These are phyloP conservation scores for Zaprionus lineosus DNA, from an alignment of 2,888 invertebrate genomes.

Conservation along the genomic window DNA sequence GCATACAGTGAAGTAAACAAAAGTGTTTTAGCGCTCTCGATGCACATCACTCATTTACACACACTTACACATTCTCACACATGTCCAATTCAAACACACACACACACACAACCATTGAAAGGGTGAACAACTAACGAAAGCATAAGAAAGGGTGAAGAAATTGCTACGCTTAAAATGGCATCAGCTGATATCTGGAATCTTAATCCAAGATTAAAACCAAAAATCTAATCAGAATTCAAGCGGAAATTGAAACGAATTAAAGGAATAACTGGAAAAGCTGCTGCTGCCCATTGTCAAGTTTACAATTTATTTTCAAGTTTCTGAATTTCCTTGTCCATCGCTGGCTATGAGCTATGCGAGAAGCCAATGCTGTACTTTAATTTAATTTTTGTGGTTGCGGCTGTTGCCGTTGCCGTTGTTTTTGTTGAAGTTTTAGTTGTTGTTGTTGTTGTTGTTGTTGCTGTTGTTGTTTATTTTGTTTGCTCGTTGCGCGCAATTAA, in stretches of 20 bases:
- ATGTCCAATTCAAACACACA: background rate
- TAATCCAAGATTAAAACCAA: too few species aligned
- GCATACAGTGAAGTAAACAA: slow-evolving; percentile 41
- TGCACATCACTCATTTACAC: slow-evolving; percentile 74
- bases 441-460: slow-evolving; percentile 24
- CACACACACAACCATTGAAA: slow-evolving; percentile 3
- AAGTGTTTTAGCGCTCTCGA: slow-evolving; percentile 70
- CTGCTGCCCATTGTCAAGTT: too few species aligned
- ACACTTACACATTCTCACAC: slow-evolving; percentile 14
- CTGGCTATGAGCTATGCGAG: background rate
- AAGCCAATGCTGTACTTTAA: slow-evolving; percentile 73
- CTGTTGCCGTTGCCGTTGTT: slow-evolving; percentile 23
- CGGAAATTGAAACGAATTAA: too few species aligned
- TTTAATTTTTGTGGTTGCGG: slow-evolving; percentile 80
- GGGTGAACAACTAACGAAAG: background rate
- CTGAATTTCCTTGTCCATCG: too few species aligned
- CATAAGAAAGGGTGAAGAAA: background rate
- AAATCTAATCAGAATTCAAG: too few species aligned
- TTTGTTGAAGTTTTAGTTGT: slow-evolving; percentile 45
- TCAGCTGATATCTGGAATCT: too few species aligned
- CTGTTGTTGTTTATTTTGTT: slow-evolving; percentile 63
- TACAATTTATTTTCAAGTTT: too few species aligned
- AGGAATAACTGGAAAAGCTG: too few species aligned
- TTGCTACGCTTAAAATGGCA: too few species aligned
- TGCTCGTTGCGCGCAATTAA: slow-evolving; percentile 80